Percentiles rank a stretch among this genome's conserved stretches.
Conservation (phyloP, 2,797 vertebrate species). For the Cirrhinus molitorella region DNA sequence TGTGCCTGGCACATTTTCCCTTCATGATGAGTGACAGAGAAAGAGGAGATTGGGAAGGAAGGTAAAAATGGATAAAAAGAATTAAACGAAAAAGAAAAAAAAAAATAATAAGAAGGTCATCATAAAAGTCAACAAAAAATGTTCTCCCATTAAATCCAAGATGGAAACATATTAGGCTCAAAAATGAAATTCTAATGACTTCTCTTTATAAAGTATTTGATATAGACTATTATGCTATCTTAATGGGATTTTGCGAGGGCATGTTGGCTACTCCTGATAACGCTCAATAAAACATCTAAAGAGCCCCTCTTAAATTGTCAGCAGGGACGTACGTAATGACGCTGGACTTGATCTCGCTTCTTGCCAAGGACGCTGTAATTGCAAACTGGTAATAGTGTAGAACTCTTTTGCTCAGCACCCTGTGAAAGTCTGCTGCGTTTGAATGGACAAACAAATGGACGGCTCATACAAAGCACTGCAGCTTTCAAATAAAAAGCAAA, state of each 20-base stretch:
- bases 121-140: constrained; percentile 51
- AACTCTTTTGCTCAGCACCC: constrained; percentile 33
- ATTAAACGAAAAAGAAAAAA: not conserved
- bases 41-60: not conserved
- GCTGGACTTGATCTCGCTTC: constrained; percentile 48
- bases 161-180: constrained; percentile 47
- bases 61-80: not conserved
- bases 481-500: constrained; percentile 71
- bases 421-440: constrained; percentile 7
- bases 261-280: constrained; percentile 54
- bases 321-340: constrained; percentile 48
- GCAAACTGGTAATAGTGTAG: constrained; percentile 40
- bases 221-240: constrained; percentile 57
- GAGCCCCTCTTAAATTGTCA: constrained; percentile 58
- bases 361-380: constrained; percentile 52
- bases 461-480: constrained; percentile 65
- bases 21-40: constrained; percentile 27
- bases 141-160: constrained; percentile 52
- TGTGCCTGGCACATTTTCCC: constrained; percentile 23
- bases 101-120: constrained; percentile 32
- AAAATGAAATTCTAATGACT: constrained; percentile 63
- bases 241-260: constrained; percentile 56
- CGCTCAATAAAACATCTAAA: constrained; percentile 60
- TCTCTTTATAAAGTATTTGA: constrained; percentile 58
- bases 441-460: constrained; percentile 41